Conservation (phyloP, 2,113 vertebrate species). For the Xerus inauris region DNA sequence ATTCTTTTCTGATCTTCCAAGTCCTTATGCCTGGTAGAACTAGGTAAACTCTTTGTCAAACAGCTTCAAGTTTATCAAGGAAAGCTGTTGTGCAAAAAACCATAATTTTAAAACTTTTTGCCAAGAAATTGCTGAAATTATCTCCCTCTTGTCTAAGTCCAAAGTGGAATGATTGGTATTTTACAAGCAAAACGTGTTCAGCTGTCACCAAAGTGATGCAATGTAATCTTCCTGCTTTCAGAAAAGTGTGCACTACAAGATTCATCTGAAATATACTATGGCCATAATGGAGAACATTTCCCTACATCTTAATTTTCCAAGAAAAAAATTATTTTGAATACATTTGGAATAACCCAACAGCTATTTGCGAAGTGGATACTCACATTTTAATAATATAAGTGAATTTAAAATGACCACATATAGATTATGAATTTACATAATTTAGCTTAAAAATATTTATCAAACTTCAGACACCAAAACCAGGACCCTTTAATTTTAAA, state of each 20-base stretch:
- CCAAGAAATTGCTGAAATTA: constrained; percentile 68
- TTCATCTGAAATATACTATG: constrained; percentile 23
- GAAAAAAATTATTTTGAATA: background rate
- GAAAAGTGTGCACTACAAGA: constrained; percentile 3
- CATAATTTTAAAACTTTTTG: constrained; percentile 56
- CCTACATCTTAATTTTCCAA: constrained; percentile 33
- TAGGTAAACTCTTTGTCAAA: constrained; percentile 54
- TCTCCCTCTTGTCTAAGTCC: constrained; percentile 54
- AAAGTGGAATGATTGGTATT: constrained; percentile 58
- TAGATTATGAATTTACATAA: background rate
- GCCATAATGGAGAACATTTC: constrained; percentile 35
- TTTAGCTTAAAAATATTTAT: background rate
- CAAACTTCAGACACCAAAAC: background rate
- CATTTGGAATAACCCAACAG: constrained; percentile 35
- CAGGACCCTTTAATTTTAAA: background rate
- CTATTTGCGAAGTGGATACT: constrained; percentile 24
- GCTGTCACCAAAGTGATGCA: constrained; percentile 40
- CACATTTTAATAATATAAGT: background rate
- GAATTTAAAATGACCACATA: background rate
- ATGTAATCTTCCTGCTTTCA: constrained; percentile 52
- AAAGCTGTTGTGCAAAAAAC: constrained; percentile 29
- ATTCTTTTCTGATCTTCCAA: constrained; percentile 4
- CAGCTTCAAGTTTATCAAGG: constrained; percentile 35
- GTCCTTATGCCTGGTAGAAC: background rate
- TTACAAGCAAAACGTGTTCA: constrained; percentile 58